phyloP scores from a whole-genome alignment of 2,113 vertebrate species.

The Phylloscopus trochiloides region DNA sequence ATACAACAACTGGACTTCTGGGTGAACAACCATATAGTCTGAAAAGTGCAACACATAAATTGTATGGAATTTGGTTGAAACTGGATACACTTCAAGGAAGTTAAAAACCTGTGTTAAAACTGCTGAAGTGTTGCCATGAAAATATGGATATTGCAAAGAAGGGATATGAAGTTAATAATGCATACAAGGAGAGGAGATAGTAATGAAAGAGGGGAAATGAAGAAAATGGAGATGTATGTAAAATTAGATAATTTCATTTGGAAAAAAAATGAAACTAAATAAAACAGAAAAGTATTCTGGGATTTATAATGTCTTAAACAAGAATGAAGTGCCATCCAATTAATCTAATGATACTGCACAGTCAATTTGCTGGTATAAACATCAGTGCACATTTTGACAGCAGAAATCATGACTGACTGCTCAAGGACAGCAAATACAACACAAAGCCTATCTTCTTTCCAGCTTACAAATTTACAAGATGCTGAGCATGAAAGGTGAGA shows the following conservation, averaged over 20 bases:
- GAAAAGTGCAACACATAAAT: background rate
- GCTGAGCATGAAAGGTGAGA: background rate
- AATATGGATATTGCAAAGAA: background rate
- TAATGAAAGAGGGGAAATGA: background rate
- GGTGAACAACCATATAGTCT: background rate
- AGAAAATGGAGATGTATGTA: background rate
- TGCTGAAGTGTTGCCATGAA: background rate
- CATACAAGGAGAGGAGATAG: background rate
- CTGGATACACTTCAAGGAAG: background rate
- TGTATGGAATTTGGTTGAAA: background rate
- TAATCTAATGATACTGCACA: conserved; percentile 5
- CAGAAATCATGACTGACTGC: conserved; percentile 8
- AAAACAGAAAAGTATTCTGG: background rate
- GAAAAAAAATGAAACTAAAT: background rate
- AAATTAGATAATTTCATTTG: background rate
- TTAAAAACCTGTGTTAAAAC: background rate
- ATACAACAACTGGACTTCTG: background rate
- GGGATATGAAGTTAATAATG: background rate
- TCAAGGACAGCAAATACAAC: conserved; percentile 10
- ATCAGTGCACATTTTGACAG: background rate
- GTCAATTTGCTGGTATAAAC: conserved; percentile 10
- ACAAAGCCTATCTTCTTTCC: background rate
- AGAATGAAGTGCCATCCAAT: background rate
- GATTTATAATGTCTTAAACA: background rate
- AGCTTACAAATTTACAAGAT: background rate